Evolutionary conservation across 2,113 vertebrate genomes (phyloP).

Genomic region (Sialia sialis): DNA sequence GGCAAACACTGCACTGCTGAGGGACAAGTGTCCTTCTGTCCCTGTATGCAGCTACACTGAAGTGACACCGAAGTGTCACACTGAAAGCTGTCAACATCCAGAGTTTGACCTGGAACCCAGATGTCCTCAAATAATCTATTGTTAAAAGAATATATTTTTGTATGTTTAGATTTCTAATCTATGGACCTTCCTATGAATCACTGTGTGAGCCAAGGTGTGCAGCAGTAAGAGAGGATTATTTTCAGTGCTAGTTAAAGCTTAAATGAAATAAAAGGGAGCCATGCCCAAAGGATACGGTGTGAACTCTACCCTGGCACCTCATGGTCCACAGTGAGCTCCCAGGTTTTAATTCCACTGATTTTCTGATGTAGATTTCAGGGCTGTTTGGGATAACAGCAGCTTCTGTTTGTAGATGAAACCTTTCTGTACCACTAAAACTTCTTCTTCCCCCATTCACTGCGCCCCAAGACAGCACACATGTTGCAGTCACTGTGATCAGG

Average conservation of each 20-base stretch:
- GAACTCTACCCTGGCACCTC: constrained; percentile 79
- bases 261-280: background rate
- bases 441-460: background rate
- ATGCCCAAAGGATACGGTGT: background rate
- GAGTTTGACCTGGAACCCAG: background rate
- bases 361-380: constrained; percentile 82
- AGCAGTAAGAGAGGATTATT: background rate
- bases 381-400: constrained; percentile 84
- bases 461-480: background rate
- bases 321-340: constrained; percentile 81
- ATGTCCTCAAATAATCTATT: background rate
- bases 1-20: background rate
- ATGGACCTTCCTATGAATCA: background rate
- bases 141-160: background rate
- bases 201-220: background rate
- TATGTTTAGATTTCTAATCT: background rate
- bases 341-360: constrained; percentile 80
- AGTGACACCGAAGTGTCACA: background rate
- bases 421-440: background rate
- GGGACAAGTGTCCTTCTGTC: background rate
- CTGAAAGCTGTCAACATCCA: background rate
- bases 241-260: background rate
- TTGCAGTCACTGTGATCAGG: background rate
- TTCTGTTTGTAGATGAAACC: constrained; percentile 59
- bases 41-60: background rate